Evolutionary conservation across 2,888 invertebrate genomes (phyloP).

Genomic region (Microctonus aethiopoides): DNA sequence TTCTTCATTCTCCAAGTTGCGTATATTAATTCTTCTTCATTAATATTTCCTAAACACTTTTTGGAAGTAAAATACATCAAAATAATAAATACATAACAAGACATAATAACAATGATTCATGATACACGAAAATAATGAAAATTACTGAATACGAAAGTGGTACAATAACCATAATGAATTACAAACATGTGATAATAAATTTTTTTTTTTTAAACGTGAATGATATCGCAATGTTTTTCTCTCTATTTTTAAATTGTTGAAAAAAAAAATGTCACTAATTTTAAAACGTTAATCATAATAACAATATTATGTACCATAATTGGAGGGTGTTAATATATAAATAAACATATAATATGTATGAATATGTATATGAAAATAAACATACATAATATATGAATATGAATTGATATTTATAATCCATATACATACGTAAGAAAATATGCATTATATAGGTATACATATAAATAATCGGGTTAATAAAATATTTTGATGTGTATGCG

Average conservation of each 20-base stretch:
- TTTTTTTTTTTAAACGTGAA: too few species aligned
- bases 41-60: conserved; percentile 57
- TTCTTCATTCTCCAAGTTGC: conserved; percentile 30
- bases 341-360: conserved; percentile 20
- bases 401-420: conserved; percentile 25
- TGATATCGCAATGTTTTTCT: too few species aligned
- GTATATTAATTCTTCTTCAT: conserved; percentile 29
- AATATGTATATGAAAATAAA: conserved; percentile 23
- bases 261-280: conserved; percentile 39
- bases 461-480: conserved; percentile 54
- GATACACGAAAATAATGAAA: conserved; percentile 45
- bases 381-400: too few species aligned
- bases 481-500: conserved; percentile 59
- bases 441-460: conserved; percentile 44
- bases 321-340: conserved; percentile 37
- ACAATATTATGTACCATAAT: conserved; percentile 39
- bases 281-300: conserved; percentile 37
- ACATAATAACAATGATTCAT: conserved; percentile 34
- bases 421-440: conserved; percentile 23
- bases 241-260: conserved; percentile 30
- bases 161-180: conserved; percentile 38
- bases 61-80: conserved; percentile 30
- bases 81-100: conserved; percentile 19
- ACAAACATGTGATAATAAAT: conserved; percentile 21
- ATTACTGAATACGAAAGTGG: conserved; percentile 26